These are phyloP conservation scores for Trichopoda pennipes DNA, from an alignment of 2,888 invertebrate genomes.

Conservation along the genomic window DNA sequence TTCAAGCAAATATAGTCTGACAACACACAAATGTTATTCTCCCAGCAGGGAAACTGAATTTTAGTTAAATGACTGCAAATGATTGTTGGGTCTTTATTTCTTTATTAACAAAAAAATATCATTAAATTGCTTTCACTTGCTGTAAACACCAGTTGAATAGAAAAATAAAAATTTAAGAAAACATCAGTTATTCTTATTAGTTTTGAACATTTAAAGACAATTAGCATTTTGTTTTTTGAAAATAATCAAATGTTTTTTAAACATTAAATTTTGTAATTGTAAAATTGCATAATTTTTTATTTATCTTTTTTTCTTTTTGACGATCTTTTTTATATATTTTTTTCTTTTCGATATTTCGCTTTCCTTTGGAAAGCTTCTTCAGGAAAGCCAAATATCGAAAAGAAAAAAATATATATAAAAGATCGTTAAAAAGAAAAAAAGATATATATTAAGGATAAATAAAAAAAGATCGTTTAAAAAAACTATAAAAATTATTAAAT, in stretches of 20 bases:
- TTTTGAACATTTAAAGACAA: not conserved
- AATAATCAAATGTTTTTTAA: not conserved
- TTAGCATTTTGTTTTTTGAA: not conserved
- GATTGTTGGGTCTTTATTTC: slow-evolving; percentile 10
- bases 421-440: too few relatives aligned
- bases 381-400: too few relatives aligned
- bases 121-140: slow-evolving; percentile 30
- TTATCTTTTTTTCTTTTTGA: too few relatives aligned
- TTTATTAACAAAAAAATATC: slow-evolving; percentile 44
- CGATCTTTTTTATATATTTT: too few relatives aligned
- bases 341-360: too few relatives aligned
- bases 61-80: slow-evolving; percentile 20
- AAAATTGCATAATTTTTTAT: too few relatives aligned
- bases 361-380: too few relatives aligned
- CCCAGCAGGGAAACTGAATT: slow-evolving; percentile 10
- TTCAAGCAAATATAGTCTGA: not conserved
- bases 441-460: too few relatives aligned
- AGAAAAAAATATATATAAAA: too few relatives aligned
- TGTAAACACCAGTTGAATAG: not conserved
- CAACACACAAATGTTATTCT: slow-evolving; percentile 42
- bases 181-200: not conserved
- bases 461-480: too few relatives aligned
- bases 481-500: too few relatives aligned
- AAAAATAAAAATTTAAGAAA: not conserved
- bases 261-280: too few relatives aligned